These are phyloP conservation scores for Polymixis lichenea DNA, from an alignment of 2,888 invertebrate species.

Conservation along the genomic window DNA sequence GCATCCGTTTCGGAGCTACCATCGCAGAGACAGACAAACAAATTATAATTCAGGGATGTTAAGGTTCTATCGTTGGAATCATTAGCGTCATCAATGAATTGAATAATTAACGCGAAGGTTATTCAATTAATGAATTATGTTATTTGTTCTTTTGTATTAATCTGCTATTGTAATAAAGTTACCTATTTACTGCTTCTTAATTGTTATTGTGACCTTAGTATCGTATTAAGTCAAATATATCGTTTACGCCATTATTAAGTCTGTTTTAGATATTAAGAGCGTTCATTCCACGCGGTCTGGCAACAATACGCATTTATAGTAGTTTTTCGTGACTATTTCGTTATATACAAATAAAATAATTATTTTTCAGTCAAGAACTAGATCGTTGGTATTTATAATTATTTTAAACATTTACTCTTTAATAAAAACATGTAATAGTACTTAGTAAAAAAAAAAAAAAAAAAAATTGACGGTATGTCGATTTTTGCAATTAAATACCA, in stretches of 20 bases:
- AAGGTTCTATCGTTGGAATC: not conserved
- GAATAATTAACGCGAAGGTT: constrained; percentile 31
- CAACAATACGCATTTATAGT: too few species aligned
- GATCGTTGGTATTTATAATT: too few species aligned
- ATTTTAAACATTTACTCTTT: too few species aligned
- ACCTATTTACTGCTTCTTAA: not conserved
- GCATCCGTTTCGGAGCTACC: constrained; percentile 18
- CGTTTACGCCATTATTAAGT: not conserved
- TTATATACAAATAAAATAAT: too few species aligned
- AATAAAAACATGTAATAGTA: too few species aligned
- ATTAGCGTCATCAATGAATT: constrained; percentile 30
- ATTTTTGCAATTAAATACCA: too few species aligned
- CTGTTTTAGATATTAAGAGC: not conserved
- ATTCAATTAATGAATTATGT: constrained; percentile 27
- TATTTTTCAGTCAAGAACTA: too few species aligned
- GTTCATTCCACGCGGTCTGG: too few species aligned
- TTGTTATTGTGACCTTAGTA: constrained; percentile 8
- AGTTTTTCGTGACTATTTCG: too few species aligned
- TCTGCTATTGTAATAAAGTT: constrained; percentile 18
- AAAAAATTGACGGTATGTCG: too few species aligned
- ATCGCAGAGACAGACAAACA: constrained; percentile 13
- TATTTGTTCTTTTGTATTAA: constrained; percentile 20
- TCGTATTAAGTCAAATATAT: not conserved
- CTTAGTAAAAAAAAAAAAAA: too few species aligned
- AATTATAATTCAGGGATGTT: constrained; percentile 25